Conservation (phyloP, 2,113 vertebrate genomes). For the Terrapene triunguis region DNA sequence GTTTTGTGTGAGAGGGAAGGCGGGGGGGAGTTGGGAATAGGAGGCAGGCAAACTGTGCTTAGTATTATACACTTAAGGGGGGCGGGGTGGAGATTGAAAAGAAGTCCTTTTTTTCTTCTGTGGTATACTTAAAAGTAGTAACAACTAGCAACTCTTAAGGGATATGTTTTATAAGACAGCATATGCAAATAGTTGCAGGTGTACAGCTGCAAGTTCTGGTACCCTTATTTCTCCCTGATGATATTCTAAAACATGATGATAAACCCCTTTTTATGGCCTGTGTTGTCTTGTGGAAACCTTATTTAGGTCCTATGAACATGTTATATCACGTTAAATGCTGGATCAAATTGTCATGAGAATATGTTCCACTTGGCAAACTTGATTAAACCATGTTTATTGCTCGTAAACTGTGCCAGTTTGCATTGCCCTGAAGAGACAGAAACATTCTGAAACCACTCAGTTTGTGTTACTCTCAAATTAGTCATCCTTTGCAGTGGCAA, state of each 20-base stretch:
- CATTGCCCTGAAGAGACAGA: constrained; percentile 56
- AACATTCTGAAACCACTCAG: constrained; percentile 57
- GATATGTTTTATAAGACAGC: not conserved
- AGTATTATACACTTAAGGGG: not conserved
- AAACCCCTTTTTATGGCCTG: not conserved
- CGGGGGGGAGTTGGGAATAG: rapidly evolving
- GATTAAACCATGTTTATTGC: constrained; percentile 39
- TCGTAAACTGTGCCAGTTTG: constrained; percentile 35
- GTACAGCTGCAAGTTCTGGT: not conserved
- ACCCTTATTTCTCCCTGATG: not conserved
- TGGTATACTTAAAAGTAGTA: not conserved
- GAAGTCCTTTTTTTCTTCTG: not conserved
- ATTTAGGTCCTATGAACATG: not conserved
- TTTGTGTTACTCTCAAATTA: constrained; percentile 65
- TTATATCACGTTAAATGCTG: not conserved
- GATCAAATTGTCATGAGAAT: constrained; percentile 42
- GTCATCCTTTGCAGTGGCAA: constrained; percentile 47
- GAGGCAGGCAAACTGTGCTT: not conserved
- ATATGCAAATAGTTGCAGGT: not conserved
- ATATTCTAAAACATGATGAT: not conserved
- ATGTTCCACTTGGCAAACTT: constrained; percentile 55
- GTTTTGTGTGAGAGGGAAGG: rapidly evolving
- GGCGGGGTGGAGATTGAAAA: not conserved
- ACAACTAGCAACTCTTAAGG: not conserved
- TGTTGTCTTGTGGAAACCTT: not conserved